These are phyloP conservation scores for Nasonovia ribisnigri DNA, from an alignment of 2,888 invertebrate genomes.

Conservation along the genomic window DNA sequence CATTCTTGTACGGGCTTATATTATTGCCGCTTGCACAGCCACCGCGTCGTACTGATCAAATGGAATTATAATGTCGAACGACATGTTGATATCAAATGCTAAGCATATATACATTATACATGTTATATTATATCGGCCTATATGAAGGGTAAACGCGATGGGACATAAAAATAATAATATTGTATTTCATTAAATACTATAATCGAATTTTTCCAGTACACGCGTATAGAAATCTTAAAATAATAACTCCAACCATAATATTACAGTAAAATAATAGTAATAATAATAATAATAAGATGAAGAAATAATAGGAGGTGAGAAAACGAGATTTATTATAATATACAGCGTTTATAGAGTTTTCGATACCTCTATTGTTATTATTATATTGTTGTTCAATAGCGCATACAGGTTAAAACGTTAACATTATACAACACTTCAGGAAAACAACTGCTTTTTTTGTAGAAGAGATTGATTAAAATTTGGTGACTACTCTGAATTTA, in stretches of 20 bases:
- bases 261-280: neutral
- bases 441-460: neutral
- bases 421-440: neutral
- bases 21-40: constrained; percentile 10
- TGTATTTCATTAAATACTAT: neutral
- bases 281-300: neutral
- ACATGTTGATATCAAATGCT: constrained; percentile 17
- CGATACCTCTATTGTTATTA: neutral
- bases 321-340: neutral
- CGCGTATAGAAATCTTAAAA: neutral
- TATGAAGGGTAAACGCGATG: constrained; percentile 6
- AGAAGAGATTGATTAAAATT: neutral
- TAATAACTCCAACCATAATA: neutral
- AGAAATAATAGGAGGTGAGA: neutral
- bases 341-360: neutral
- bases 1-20: constrained; percentile 49
- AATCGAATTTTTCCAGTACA: neutral
- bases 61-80: constrained; percentile 49
- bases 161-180: constrained; percentile 5
- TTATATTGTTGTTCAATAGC: neutral
- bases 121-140: neutral
- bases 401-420: neutral
- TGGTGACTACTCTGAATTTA: neutral
- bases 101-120: neutral
- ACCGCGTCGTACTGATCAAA: constrained; percentile 36